Conservation (phyloP, 2,888 invertebrate species). For the Campaea margaritaria region DNA sequence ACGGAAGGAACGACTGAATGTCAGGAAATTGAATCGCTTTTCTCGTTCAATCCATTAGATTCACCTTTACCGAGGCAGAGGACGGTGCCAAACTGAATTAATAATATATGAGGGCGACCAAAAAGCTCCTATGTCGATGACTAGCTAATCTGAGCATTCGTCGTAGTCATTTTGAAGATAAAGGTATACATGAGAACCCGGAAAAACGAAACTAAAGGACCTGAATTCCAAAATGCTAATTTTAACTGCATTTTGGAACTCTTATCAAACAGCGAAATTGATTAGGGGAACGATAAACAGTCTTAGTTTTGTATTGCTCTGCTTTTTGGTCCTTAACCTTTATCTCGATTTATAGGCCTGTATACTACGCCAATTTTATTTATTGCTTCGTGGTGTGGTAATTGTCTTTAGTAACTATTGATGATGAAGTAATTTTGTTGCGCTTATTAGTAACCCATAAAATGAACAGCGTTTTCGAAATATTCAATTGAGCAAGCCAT, state of each 20-base stretch:
- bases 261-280: too few relatives aligned
- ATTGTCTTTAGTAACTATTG: background rate
- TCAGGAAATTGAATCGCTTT: slow-evolving; percentile 60
- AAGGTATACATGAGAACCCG: too few relatives aligned
- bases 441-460: slow-evolving; percentile 6
- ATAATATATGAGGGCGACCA: slow-evolving; percentile 29
- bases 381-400: background rate
- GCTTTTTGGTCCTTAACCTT: too few relatives aligned
- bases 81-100: slow-evolving; percentile 32
- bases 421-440: slow-evolving; percentile 4
- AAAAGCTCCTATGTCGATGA: slow-evolving; percentile 13
- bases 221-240: too few relatives aligned
- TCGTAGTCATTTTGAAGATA: slow-evolving; percentile 10
- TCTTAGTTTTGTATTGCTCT: too few relatives aligned
- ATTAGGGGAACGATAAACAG: too few relatives aligned
- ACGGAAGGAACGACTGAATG: slow-evolving; percentile 52
- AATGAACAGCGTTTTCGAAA: slow-evolving; percentile 29
- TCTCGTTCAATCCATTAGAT: slow-evolving; percentile 49
- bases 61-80: slow-evolving; percentile 42
- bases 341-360: too few relatives aligned
- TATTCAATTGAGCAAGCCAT: slow-evolving; percentile 25
- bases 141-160: slow-evolving; percentile 4
- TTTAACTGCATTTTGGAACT: too few relatives aligned
- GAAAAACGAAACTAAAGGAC: too few relatives aligned
- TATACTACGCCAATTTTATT: too few relatives aligned